Percentiles rank a stretch among this genome's conserved stretches.
Evolutionary conservation across 1,140 invertebrate genomes (phyloP).

Genomic region (Trichonephila clavipes): DNA sequence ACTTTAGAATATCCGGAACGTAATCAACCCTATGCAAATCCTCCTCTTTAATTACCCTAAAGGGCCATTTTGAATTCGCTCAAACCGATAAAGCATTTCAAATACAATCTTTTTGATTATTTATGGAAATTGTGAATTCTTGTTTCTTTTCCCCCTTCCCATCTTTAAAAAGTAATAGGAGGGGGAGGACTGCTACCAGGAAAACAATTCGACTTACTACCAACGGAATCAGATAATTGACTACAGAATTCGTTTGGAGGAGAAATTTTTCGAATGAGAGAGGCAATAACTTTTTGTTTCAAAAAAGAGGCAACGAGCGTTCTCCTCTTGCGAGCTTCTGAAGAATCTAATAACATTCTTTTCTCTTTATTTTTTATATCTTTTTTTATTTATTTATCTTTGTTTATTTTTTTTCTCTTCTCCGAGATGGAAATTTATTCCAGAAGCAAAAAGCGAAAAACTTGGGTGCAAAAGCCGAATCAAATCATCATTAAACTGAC

Average conservation of each 20-base stretch:
- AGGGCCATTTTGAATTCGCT: conserved; percentile 20
- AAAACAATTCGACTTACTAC: conserved; percentile 33
- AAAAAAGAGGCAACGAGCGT: neutral
- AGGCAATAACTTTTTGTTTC: conserved; percentile 41
- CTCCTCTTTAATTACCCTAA: conserved; percentile 29
- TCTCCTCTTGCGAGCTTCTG: neutral
- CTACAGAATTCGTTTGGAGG: conserved; percentile 20
- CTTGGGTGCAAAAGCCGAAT: conserved; percentile 36
- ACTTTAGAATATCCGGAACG: neutral
- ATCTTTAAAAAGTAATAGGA: neutral
- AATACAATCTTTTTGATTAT: conserved; percentile 25
- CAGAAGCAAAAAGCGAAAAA: conserved; percentile 14
- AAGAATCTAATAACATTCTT: conserved; percentile 35
- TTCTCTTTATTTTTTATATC: neutral
- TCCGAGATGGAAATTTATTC: conserved; percentile 17
- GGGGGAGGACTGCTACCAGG: neutral
- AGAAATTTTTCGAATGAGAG: neutral
- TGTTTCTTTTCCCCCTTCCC: neutral
- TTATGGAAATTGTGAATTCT: conserved; percentile 41
- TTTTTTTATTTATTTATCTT: neutral
- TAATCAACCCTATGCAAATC: neutral
- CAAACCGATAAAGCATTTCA: conserved; percentile 33
- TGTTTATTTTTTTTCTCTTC: neutral
- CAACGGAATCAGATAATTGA: conserved; percentile 16
- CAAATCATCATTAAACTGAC: conserved; percentile 62